Conservation (phyloP, 2,113 vertebrate genomes). For the Mesoclemmys tuberculata region DNA sequence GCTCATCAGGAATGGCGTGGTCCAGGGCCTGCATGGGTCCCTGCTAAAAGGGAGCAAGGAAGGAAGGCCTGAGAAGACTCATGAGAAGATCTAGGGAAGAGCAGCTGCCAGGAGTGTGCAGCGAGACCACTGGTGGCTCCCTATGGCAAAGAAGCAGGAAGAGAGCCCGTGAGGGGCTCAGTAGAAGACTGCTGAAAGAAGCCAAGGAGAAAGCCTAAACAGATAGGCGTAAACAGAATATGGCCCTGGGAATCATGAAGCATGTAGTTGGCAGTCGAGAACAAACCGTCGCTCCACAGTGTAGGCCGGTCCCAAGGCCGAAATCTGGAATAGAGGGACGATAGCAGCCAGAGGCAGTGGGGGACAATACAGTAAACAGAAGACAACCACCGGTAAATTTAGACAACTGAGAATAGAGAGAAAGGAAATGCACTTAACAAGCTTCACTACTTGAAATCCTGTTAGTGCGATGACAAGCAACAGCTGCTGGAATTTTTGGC, state of each 20-base stretch:
- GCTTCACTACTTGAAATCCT: not conserved
- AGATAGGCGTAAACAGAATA: not conserved
- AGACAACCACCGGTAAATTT: too few species aligned
- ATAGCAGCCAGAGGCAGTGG: not conserved
- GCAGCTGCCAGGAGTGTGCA: not conserved
- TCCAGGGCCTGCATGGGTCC: not conserved
- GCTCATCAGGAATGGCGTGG: fast-evolving
- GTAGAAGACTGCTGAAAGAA: not conserved
- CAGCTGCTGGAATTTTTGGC: not conserved
- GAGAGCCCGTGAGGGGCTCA: not conserved
- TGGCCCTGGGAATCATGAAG: not conserved
- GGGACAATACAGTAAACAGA: not conserved
- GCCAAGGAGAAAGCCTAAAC: not conserved
- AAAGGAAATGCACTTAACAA: not conserved
- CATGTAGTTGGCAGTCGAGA: not conserved
- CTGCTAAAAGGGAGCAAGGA: not conserved
- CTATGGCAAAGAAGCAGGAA: not conserved
- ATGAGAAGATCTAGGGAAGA: not conserved
- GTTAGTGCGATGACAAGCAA: not conserved
- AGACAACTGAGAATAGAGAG: not conserved
- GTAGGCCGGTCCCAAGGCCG: not conserved
- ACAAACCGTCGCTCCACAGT: not conserved
- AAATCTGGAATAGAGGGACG: not conserved
- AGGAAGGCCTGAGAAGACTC: not conserved
- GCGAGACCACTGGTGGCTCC: fast-evolving